Evolutionary conservation across 2,113 vertebrate genomes (phyloP).

Genomic region (Balaeniceps rex): DNA sequence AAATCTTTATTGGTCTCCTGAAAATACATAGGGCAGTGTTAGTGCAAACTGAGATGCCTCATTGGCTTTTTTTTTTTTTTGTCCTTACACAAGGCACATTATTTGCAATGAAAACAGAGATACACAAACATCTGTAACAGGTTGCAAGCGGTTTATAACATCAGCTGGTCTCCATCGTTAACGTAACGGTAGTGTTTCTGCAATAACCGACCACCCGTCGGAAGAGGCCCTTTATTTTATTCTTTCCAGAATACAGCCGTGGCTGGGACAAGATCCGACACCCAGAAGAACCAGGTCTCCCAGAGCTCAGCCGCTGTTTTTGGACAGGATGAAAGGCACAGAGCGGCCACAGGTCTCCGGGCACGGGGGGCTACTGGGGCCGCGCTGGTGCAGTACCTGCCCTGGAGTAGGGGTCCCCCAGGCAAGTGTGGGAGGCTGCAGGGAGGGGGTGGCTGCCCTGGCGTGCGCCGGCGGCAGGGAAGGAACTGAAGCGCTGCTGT

Average conservation of each 20-base stretch:
- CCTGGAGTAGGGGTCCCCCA: background rate
- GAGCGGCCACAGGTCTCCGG: background rate
- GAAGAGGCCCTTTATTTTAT: background rate
- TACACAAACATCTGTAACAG: background rate
- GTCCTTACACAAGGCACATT: background rate
- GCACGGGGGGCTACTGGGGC: background rate
- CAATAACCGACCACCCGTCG: accelerated
- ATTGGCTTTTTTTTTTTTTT: background rate
- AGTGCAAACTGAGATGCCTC: constrained; percentile 65
- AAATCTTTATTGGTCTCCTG: constrained; percentile 31
- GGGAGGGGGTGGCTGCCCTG: background rate
- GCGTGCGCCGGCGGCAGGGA: background rate
- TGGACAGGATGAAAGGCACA: background rate
- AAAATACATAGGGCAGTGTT: constrained; percentile 51
- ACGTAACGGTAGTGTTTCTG: background rate
- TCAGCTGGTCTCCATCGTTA: background rate
- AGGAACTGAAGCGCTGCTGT: background rate
- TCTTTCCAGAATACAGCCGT: background rate
- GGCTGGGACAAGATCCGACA: background rate
- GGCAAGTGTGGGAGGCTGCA: background rate
- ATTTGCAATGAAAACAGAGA: background rate
- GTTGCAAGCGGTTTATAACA: background rate
- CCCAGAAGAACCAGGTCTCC: background rate
- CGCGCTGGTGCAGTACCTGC: background rate
- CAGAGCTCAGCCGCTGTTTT: background rate